phyloP scores from a whole-genome alignment of 2,113 vertebrate species.

The Tapirus terrestris region DNA sequence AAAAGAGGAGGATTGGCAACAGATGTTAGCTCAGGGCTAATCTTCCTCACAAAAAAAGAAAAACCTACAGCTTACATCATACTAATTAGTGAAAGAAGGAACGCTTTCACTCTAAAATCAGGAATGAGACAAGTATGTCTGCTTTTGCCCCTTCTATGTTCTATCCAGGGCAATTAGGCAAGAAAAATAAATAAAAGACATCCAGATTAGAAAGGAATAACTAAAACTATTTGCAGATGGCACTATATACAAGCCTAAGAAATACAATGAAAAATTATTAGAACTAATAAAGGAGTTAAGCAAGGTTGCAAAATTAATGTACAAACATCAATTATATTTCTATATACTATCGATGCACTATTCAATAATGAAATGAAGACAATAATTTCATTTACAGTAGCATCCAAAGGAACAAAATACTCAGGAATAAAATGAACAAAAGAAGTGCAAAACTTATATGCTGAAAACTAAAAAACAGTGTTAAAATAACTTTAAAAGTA shows the following conservation, averaged over 20 bases:
- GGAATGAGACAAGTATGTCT: background rate
- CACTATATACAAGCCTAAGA: background rate
- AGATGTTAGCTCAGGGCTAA: too few species aligned
- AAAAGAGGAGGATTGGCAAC: too few species aligned
- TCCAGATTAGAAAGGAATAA: background rate
- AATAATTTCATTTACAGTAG: background rate
- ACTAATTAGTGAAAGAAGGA: constrained; percentile 1
- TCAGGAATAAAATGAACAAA: background rate
- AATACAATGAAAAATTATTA: background rate
- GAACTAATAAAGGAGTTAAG: background rate
- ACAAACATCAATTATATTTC: background rate
- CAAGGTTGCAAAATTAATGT: background rate
- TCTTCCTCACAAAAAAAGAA: too few species aligned
- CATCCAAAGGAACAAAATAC: background rate
- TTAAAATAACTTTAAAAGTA: background rate
- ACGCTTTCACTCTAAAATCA: background rate
- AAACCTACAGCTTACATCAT: background rate
- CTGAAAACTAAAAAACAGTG: background rate
- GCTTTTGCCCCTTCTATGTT: background rate
- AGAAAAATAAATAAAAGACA: background rate
- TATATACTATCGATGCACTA: background rate
- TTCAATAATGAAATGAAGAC: background rate
- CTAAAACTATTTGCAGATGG: background rate
- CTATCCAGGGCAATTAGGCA: background rate
- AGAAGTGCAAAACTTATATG: background rate